These are phyloP conservation scores for Protodeltote pygarga DNA, from an alignment of 2,888 invertebrate genomes.

Conservation along the genomic window DNA sequence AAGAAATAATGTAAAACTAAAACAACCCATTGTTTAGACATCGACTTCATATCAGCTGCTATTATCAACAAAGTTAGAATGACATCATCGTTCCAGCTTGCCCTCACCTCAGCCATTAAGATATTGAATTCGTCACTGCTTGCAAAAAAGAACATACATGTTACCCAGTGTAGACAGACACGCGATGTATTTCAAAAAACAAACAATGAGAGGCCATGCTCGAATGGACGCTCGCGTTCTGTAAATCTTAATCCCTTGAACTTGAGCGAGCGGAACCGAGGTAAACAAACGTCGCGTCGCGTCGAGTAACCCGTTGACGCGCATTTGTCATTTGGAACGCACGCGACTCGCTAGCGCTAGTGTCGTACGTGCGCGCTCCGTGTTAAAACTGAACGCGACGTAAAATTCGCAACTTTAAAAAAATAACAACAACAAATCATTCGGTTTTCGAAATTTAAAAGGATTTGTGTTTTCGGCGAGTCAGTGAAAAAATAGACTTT, in stretches of 20 bases:
- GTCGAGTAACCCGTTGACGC: conserved; percentile 69
- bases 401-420: conserved; percentile 49
- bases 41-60: conserved; percentile 28
- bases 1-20: conserved; percentile 28
- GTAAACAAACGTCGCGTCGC: conserved; percentile 77
- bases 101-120: conserved; percentile 18
- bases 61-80: conserved; percentile 34
- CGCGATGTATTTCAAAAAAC: conserved; percentile 22
- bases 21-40: conserved; percentile 38
- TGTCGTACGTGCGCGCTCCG: conserved; percentile 64
- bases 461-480: conserved; percentile 41
- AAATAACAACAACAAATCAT: conserved; percentile 48
- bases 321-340: conserved; percentile 83
- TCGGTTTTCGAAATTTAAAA: conserved; percentile 47
- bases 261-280: conserved; percentile 71
- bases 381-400: conserved; percentile 58
- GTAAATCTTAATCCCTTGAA: conserved; percentile 78
- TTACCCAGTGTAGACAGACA: conserved; percentile 44
- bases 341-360: conserved; percentile 66
- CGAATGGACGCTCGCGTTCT: conserved; percentile 53
- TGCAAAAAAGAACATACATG: conserved; percentile 36
- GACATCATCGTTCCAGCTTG: conserved; percentile 45
- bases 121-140: conserved; percentile 26
- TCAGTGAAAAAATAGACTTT: conserved; percentile 49
- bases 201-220: conserved; percentile 49